Conservation (phyloP, 2,797 vertebrate species). For the Microtus californicus region DNA sequence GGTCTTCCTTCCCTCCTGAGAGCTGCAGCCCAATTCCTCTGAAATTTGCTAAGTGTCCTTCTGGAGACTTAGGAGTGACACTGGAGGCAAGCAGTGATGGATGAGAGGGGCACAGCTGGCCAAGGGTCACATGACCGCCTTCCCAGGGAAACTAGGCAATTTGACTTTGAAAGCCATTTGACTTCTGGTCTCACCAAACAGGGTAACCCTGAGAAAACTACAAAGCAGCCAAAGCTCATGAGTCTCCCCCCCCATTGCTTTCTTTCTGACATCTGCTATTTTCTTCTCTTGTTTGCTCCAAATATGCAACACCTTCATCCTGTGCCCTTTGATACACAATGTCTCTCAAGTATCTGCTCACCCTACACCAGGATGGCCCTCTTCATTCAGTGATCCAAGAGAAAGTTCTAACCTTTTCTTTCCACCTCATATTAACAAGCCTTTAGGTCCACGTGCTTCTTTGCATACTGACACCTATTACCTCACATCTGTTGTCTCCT, state of each 20-base stretch:
- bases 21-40: constrained; percentile 36
- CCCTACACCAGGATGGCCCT: neutral
- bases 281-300: constrained; percentile 54
- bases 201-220: constrained; percentile 65
- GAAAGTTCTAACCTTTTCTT: constrained; percentile 35
- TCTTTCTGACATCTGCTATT: constrained; percentile 22
- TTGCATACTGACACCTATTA: constrained; percentile 70
- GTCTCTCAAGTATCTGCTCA: neutral
- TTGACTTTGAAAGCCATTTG: constrained; percentile 76
- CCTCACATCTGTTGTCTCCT: constrained; percentile 65
- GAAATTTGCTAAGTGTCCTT: constrained; percentile 75
- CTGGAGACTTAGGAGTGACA: constrained; percentile 68
- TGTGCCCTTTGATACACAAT: constrained; percentile 9
- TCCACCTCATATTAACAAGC: constrained; percentile 45
- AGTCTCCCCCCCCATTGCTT: neutral
- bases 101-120: constrained; percentile 71
- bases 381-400: constrained; percentile 42
- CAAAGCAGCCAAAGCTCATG: constrained; percentile 54
- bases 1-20: constrained; percentile 43
- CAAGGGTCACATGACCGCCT: constrained; percentile 40
- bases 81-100: constrained; percentile 71
- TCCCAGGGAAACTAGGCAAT: constrained; percentile 55
- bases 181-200: constrained; percentile 63
- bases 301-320: constrained; percentile 14
- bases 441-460: constrained; percentile 44